Evolutionary conservation across 1,140 invertebrate genomes (phyloP), one percentile per base, ranked within the genome.

Genomic region (Drosophila guanche): DNA sequence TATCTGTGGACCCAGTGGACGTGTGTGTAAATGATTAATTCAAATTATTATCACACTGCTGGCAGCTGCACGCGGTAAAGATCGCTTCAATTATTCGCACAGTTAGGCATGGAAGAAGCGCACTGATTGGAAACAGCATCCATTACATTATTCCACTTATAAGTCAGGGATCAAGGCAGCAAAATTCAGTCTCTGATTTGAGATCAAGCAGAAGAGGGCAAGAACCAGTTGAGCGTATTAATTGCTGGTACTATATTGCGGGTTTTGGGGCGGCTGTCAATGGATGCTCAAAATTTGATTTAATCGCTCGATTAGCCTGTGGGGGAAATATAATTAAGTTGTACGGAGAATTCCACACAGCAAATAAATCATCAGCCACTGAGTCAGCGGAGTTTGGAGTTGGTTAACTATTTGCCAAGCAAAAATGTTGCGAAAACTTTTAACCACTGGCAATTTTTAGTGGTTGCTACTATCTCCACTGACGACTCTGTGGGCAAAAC

Each of bases 351-450:
- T 72, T 71, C 3, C 5, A 20, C 16, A 20, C 16, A 27, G 4
- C 7, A 2, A 20, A 20, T 20, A 20, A 20, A 20, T 10, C 42
- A 22, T 48, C 29, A 56, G 43, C 53, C 16, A 20, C 16, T 20
- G 16, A 42, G 57, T 47, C 41, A 41, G 37, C 50, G 14, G 27
- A 29, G 27, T 29, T 37, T 12, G 4, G 33, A 37, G 27, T 45
- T 58, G 40, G 40, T 27, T 70, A 59, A 70, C 59, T 70, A 70
- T 70, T 70, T 58, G 40, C 23, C n/a, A 46, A 51, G 45, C 47
- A 14, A 46, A 52, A 66, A 45, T 43, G 43, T 66, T 7, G 29
- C 48, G 27, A 48, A 48, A 69, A 68, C 51, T 69, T 69, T 68
- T 37, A 40, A 12, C 40, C 8, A 3, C 25, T 10, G 8, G 29